These are phyloP conservation scores for Anthopleura xanthogrammica DNA, from an alignment of 92 coral and sea anemone species.

Conservation along the genomic window DNA sequence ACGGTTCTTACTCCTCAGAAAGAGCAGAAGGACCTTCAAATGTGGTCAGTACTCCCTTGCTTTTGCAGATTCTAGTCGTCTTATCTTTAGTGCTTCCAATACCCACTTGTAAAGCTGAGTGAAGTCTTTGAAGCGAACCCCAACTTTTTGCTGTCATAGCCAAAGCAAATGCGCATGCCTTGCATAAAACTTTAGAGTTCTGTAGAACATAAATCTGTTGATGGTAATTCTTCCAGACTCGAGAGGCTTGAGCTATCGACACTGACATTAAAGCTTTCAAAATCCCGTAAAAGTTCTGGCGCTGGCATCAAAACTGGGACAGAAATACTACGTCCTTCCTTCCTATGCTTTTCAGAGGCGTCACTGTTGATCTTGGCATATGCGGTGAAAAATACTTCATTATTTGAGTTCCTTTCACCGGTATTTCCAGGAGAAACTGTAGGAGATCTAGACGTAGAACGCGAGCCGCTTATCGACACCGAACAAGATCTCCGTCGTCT, in stretches of 20 bases:
- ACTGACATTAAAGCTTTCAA: not conserved
- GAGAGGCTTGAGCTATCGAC: slow-evolving; percentile 36
- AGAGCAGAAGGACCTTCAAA: no score
- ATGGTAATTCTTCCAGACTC: slow-evolving; percentile 49
- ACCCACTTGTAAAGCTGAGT: not conserved
- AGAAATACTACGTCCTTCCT: slow-evolving; percentile 24
- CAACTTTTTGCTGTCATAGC: no score
- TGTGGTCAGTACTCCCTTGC: no score
- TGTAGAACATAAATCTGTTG: slow-evolving; percentile 59
- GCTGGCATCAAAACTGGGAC: slow-evolving; percentile 14
- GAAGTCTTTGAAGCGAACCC: not conserved
- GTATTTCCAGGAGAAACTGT: not conserved
- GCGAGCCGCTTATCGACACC: not conserved
- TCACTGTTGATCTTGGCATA: not conserved
- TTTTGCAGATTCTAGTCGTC: no score
- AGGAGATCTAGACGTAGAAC: not conserved
- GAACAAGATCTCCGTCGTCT: slow-evolving; percentile 1
- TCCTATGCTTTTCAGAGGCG: not conserved
- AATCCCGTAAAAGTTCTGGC: not conserved
- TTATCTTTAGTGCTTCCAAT: no score
- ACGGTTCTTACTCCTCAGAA: no score
- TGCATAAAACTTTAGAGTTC: slow-evolving; percentile 20
- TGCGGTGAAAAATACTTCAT: slow-evolving; percentile 4
- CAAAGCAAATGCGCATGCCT: not conserved
- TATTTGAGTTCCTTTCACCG: not conserved